Base-by-base conservation (phyloP, 2,113 vertebrate species). In the Anhinga anhinga region DNA sequence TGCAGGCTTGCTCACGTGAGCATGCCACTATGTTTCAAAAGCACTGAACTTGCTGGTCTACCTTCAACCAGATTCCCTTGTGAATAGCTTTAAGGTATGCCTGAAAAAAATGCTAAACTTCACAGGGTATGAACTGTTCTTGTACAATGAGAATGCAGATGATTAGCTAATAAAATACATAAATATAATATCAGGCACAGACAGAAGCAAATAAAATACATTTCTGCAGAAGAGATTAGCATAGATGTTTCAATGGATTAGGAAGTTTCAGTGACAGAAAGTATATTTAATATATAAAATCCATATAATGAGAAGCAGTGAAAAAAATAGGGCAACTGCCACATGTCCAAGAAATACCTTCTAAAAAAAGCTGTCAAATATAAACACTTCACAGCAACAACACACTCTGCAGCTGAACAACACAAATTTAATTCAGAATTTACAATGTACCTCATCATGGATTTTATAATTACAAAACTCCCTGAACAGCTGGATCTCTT, bases 171-270 rank as follows among this genome's bases (percentile, higher is more conserved):
- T 70, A 88, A 90, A 95, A 92, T 72, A 61, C 74, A 87, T 84
- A 74, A 71, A 61, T 83, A 81, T 32, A 73, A 11, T 62, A 88
- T 66, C 62, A 92, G 66, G 32, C 86, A 86, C 53, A 81, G 77
- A 71, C 21, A 86, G 86, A 88, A 91, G 80, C 53, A 94, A 90
- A 78, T 74, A 87, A 92, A 86, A 83, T 27, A 90, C 2, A 5
- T 78, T 92, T 86, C 83, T 67, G 42, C 91, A 88, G 62, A 90
- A 83, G 59, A 90, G 63, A 90, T 86, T 92, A 94, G 36, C 77
- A 71, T 9, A 92, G 94, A 73, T 88, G 52, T 83, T 96, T 70
- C 76, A 92, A 40, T 52, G 79, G 88, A 95, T 97, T 92, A 95
- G 19, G 40, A 90, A 80, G 69, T 73, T 88, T 86, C 83, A 71